Evolutionary conservation across 2,888 invertebrate species (phyloP).

Genomic region (Napeogenes sylphis): DNA sequence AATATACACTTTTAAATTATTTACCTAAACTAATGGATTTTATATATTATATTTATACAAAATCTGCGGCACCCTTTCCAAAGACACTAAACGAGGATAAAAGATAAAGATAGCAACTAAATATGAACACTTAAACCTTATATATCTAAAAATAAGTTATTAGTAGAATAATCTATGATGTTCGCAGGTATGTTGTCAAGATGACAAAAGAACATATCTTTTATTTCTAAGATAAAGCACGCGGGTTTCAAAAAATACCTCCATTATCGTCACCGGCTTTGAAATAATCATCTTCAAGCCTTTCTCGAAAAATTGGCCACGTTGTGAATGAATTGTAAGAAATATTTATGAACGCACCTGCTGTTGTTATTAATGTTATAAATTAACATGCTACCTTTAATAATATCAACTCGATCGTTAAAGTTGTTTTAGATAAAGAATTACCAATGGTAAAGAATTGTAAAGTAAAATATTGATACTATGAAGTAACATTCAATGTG

Average conservation of each 20-base stretch:
- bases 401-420: neutral
- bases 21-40: too few species aligned
- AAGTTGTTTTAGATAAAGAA: neutral
- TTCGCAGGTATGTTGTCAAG: constrained; percentile 1
- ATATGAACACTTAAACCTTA: neutral
- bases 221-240: constrained; percentile 23
- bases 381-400: neutral
- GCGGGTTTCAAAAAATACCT: constrained; percentile 18
- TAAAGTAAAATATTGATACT: neutral
- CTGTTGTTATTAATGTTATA: constrained; percentile 36
- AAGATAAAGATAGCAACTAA: neutral
- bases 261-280: constrained; percentile 14
- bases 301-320: constrained; percentile 21
- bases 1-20: too few species aligned
- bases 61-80: too few species aligned
- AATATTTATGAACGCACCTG: constrained; percentile 67
- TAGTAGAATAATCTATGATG: neutral
- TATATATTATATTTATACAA: too few species aligned
- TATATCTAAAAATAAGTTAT: neutral
- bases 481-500: neutral
- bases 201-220: constrained; percentile 15
- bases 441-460: neutral
- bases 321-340: constrained; percentile 57
- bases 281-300: constrained; percentile 9
- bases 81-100: too few species aligned